A percentile compares a stretch with the other conserved stretches of the same genome.
Conservation (phyloP, 2,113 vertebrate genomes). For the Podarcis raffonei region DNA sequence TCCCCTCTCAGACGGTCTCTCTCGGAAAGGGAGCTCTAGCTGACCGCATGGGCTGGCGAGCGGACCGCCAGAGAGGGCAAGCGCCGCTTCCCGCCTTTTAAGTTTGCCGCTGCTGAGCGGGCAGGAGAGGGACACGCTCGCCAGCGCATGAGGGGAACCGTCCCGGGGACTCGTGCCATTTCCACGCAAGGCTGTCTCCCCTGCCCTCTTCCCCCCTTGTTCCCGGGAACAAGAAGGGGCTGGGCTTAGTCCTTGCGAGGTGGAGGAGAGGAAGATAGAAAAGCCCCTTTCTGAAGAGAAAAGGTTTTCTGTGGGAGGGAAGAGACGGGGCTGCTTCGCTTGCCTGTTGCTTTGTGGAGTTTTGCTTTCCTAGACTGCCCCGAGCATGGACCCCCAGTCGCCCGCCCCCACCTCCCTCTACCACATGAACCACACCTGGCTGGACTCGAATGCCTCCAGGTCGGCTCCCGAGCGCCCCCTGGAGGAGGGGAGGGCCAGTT, state of each 20-base stretch:
- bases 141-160: neutral
- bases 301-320: neutral
- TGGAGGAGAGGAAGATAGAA: neutral
- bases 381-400: slow-evolving; percentile 45
- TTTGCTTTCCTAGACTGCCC: neutral
- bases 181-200: neutral
- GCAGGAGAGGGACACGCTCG: neutral
- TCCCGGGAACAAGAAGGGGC: no score
- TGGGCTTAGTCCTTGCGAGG: neutral
- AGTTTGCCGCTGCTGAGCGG: neutral
- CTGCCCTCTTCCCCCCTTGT: neutral
- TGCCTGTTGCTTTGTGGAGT: neutral
- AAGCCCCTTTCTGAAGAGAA: neutral
- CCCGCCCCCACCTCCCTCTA: neutral
- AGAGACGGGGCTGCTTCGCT: no score
- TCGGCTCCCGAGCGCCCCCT: slow-evolving; percentile 33
- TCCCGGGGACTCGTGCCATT: neutral
- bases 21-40: no score
- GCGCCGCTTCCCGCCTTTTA: no score
- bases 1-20: neutral
- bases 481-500: slow-evolving; percentile 11
- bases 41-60: neutral
- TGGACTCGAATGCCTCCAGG: slow-evolving; percentile 60
- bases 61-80: no score
- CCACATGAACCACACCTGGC: slow-evolving; percentile 61